Evolutionary conservation across 2,797 vertebrate genomes (phyloP).

Genomic region (Halcyon smyrnensis): DNA sequence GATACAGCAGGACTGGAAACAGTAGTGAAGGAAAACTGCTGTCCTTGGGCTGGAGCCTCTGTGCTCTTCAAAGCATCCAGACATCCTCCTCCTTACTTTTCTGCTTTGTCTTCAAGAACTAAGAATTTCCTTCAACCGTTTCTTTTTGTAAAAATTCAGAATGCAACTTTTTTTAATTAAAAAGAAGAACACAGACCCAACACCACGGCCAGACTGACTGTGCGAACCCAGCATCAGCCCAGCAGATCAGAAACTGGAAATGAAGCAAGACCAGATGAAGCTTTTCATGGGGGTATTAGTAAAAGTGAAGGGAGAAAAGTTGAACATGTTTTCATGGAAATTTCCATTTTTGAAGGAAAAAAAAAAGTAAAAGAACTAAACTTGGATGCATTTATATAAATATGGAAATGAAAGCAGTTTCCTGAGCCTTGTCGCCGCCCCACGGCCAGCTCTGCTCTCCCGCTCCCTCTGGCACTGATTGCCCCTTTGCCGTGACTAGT

Average conservation of each 20-base stretch:
- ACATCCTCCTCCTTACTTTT: background rate
- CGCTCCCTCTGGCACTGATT: background rate
- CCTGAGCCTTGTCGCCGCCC: background rate
- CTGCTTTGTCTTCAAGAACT: background rate
- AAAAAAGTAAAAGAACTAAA: conserved; percentile 44
- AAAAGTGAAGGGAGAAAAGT: conserved; percentile 1
- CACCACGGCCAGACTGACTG: background rate
- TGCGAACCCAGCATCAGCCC: background rate
- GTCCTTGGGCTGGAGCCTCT: background rate
- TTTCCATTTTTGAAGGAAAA: conserved; percentile 57
- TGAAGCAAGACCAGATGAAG: background rate
- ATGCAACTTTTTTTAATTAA: background rate
- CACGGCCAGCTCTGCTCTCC: background rate
- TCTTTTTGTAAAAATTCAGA: background rate
- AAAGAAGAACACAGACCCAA: background rate
- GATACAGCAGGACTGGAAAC: background rate
- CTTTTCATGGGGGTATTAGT: background rate
- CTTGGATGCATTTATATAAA: conserved; percentile 62
- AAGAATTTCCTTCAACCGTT: background rate
- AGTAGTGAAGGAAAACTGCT: background rate
- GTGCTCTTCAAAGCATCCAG: background rate
- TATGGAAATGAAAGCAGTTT: conserved; percentile 41
- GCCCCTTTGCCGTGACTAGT: background rate
- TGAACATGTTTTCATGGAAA: conserved; percentile 28
- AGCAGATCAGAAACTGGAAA: background rate